Evolutionary conservation across 2,888 invertebrate genomes (phyloP).

Genomic region (Stegana nigrithorax): DNA sequence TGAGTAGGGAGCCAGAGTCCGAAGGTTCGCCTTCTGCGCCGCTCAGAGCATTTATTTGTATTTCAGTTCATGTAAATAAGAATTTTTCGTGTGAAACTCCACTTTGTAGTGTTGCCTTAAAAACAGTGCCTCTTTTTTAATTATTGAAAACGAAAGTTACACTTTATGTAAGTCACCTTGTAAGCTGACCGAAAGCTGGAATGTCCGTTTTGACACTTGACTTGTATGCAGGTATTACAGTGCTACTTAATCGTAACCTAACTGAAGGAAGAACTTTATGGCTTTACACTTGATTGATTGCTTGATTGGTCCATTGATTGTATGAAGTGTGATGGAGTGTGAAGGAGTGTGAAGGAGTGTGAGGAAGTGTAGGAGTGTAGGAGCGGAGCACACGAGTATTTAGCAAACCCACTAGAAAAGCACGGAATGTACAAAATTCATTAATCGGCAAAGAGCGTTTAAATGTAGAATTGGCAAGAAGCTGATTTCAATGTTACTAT

Average conservation of each 20-base stretch:
- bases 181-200: conserved; percentile 6
- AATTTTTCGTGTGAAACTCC: conserved; percentile 66
- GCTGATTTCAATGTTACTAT: conserved; percentile 3
- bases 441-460: background rate
- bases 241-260: conserved; percentile 48
- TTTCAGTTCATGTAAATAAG: conserved; percentile 43
- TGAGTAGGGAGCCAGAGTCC: too few relatives aligned
- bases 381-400: background rate
- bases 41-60: background rate
- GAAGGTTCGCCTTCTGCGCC: background rate
- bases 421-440: conserved; percentile 51
- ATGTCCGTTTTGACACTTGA: conserved; percentile 40
- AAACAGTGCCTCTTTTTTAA: conserved; percentile 79
- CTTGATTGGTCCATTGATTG: too few relatives aligned
- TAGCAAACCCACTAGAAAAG: conserved; percentile 36
- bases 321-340: too few relatives aligned
- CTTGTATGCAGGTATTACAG: conserved; percentile 55
- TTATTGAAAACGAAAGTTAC: background rate
- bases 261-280: conserved; percentile 27
- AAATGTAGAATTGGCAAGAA: conserved; percentile 41
- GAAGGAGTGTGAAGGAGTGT: too few relatives aligned
- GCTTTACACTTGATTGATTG: too few relatives aligned
- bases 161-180: conserved; percentile 1
- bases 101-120: conserved; percentile 84
- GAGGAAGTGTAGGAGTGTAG: too few relatives aligned